phyloP scores from a whole-genome alignment of 2,888 invertebrate genomes.

The Agrotis ipsilon region DNA sequence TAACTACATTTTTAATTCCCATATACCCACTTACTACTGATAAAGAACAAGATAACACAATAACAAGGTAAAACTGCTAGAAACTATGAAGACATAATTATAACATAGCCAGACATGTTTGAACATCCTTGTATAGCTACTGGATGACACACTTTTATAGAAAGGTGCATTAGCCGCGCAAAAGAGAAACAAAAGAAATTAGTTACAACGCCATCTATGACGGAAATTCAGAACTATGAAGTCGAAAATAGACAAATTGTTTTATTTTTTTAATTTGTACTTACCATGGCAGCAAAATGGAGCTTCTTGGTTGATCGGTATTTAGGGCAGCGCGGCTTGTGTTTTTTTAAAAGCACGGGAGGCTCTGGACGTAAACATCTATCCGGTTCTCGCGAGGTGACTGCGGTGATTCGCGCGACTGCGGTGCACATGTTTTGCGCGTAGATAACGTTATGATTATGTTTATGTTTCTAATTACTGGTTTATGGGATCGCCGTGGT shows the following conservation, averaged over 20 bases:
- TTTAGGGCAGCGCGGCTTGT: slow-evolving; percentile 65
- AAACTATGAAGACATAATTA: slow-evolving; percentile 22
- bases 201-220: slow-evolving; percentile 54
- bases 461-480: slow-evolving; percentile 58
- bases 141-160: slow-evolving; percentile 42
- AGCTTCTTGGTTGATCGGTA: slow-evolving; percentile 57
- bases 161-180: slow-evolving; percentile 10
- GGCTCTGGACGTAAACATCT: slow-evolving; percentile 71
- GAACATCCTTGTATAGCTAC: background rate
- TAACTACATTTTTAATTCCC: slow-evolving; percentile 50
- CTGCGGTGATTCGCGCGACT: slow-evolving; percentile 78
- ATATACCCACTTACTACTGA: slow-evolving; percentile 35
- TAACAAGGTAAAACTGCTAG: slow-evolving; percentile 22
- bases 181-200: slow-evolving; percentile 38
- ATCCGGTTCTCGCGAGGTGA: slow-evolving; percentile 74
- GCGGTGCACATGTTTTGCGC: slow-evolving; percentile 72
- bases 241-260: background rate
- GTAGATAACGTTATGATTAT: slow-evolving; percentile 58
- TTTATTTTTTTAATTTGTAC: slow-evolving; percentile 55
- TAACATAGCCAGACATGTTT: slow-evolving; percentile 12
- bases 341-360: slow-evolving; percentile 65
- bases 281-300: slow-evolving; percentile 77
- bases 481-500: slow-evolving; percentile 30
- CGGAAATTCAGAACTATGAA: background rate
- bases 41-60: slow-evolving; percentile 55